Percentiles rank a stretch among this genome's conserved stretches.
Evolutionary conservation across 53 echinoderm and acorn worm species (phyloP).

Genomic region (Paelopatides confundens): DNA sequence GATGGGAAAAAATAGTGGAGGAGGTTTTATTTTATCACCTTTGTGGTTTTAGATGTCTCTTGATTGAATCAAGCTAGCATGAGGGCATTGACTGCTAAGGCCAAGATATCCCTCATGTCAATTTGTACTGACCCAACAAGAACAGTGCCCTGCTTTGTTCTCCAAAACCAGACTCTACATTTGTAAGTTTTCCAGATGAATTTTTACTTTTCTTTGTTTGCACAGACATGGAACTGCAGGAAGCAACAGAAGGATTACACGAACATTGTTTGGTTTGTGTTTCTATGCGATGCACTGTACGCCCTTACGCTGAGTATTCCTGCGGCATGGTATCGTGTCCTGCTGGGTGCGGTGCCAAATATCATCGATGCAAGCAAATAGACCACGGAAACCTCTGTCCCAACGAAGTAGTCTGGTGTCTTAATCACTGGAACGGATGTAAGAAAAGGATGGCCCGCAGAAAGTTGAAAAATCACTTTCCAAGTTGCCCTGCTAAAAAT

Average conservation of each 20-base stretch:
- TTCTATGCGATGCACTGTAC: constrained; percentile 44
- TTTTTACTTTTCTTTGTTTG: not conserved
- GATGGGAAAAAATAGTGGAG: too few species aligned
- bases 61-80: too few species aligned
- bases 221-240: not conserved
- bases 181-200: too few species aligned
- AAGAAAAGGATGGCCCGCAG: constrained; percentile 52
- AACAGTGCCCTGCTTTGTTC: too few species aligned
- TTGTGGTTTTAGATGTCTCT: too few species aligned
- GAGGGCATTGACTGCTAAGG: too few species aligned
- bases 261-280: constrained; percentile 58
- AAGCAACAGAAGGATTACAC: constrained; percentile 14
- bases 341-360: constrained; percentile 52
- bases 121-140: too few species aligned
- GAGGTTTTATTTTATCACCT: too few species aligned
- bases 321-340: constrained; percentile 64
- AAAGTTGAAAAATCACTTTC: constrained; percentile 36
- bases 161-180: too few species aligned
- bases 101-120: too few species aligned
- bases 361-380: constrained; percentile 56
- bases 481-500: constrained; percentile 58
- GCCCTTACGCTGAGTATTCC: constrained; percentile 26
- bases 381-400: constrained; percentile 66
- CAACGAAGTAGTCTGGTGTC: constrained; percentile 55
- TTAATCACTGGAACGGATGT: constrained; percentile 61